phyloP scores from a whole-genome alignment of 30 jellyfish, hydroid and myxozoan species.

The Pseudorhiza aurosa region DNA sequence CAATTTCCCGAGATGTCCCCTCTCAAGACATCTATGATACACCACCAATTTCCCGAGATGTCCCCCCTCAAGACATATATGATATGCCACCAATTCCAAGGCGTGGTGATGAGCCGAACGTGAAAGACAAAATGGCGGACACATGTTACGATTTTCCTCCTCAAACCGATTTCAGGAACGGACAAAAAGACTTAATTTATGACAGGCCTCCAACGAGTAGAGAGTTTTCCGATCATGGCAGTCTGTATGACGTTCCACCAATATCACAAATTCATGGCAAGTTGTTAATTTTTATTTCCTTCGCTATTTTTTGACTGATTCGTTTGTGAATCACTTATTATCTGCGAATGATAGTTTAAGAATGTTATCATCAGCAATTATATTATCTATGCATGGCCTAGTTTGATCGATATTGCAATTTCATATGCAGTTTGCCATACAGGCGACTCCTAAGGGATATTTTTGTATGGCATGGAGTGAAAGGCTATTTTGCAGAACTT shows the following conservation, averaged over 20 bases:
- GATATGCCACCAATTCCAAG: slow-evolving; percentile 24
- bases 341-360: too few species aligned
- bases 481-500: too few species aligned
- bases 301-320: too few species aligned
- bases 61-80: not conserved
- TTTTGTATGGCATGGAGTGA: too few species aligned
- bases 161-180: not conserved
- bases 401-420: too few species aligned
- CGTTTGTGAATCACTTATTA: too few species aligned
- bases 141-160: slow-evolving; percentile 36
- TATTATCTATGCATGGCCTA: too few species aligned
- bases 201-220: slow-evolving; percentile 3
- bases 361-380: too few species aligned
- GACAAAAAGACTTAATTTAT: not conserved
- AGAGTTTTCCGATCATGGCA: not conserved
- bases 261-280: not conserved
- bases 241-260: slow-evolving; percentile 46
- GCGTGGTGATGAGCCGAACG: slow-evolving; percentile 8
- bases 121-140: not conserved
- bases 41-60: not conserved
- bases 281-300: not conserved
- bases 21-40: not conserved
- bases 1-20: not conserved
- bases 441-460: too few species aligned
- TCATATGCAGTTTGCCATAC: too few species aligned